A percentile compares a stretch with the other conserved stretches of the same genome.
These are phyloP conservation scores for Scolopax bukidnonensis DNA, from an alignment of 2,797 vertebrate species.

Conservation along the genomic window DNA sequence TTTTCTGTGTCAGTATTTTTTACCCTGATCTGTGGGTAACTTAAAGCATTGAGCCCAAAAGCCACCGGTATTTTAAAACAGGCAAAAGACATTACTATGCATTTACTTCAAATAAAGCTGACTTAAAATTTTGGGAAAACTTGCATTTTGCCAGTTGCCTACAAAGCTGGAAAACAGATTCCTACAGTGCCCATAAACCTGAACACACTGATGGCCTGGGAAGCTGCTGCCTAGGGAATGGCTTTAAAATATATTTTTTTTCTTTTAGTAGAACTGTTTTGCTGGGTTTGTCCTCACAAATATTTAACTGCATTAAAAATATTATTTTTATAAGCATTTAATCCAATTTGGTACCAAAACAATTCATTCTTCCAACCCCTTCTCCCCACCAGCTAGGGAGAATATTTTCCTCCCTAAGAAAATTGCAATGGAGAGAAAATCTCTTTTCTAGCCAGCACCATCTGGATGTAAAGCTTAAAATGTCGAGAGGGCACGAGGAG, in stretches of 20 bases:
- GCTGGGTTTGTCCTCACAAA: neutral
- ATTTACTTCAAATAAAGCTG: neutral
- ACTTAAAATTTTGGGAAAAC: neutral
- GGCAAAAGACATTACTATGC: rapidly evolving
- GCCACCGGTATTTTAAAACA: neutral
- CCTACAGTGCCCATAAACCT: neutral
- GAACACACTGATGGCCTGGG: neutral
- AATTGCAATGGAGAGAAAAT: neutral
- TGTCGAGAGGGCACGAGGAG: neutral
- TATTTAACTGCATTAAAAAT: neutral
- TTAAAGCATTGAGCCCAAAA: neutral
- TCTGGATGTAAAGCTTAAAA: slow-evolving; percentile 48
- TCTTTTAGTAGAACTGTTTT: neutral
- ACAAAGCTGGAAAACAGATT: neutral
- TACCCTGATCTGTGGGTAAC: neutral
- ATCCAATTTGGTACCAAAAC: neutral
- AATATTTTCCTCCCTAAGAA: neutral
- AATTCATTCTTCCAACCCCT: neutral
- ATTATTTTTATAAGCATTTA: neutral
- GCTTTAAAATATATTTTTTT: neutral
- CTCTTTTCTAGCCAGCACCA: slow-evolving; percentile 16
- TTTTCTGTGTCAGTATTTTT: neutral
- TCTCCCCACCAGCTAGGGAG: neutral
- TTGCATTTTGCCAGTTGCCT: neutral
- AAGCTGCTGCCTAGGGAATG: neutral